Percentiles rank a stretch among this genome's conserved stretches.
Conservation (phyloP, 2,113 vertebrate species). For the Saimiri boliviensis region DNA sequence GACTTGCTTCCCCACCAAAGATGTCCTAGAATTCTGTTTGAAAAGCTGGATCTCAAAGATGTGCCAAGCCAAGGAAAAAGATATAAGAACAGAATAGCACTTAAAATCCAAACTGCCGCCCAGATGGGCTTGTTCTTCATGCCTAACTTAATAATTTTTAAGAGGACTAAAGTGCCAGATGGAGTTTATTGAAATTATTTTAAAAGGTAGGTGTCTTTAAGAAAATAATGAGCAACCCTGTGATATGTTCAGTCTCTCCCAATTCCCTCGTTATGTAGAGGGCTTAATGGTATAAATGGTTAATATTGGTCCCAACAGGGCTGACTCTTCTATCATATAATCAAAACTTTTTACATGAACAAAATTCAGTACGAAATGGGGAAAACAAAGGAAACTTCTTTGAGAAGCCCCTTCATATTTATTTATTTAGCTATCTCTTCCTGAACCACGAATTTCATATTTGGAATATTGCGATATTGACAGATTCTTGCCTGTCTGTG, state of each 20-base stretch:
- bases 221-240: background rate
- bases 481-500: slow-evolving; percentile 52
- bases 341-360: slow-evolving; percentile 8
- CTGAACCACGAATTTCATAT: slow-evolving; percentile 64
- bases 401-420: slow-evolving; percentile 35
- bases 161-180: slow-evolving; percentile 70
- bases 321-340: slow-evolving; percentile 45
- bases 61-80: slow-evolving; percentile 80
- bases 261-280: background rate
- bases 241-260: background rate
- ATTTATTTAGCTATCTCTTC: slow-evolving; percentile 67
- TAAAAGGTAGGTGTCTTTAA: slow-evolving; percentile 44
- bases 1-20: slow-evolving; percentile 24
- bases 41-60: slow-evolving; percentile 53
- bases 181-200: slow-evolving; percentile 62
- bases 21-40: slow-evolving; percentile 54
- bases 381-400: slow-evolving; percentile 37
- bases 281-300: background rate
- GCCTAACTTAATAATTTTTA: slow-evolving; percentile 49
- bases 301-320: background rate
- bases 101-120: slow-evolving; percentile 7
- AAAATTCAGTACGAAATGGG: background rate
- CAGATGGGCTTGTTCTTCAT: background rate
- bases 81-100: background rate
- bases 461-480: slow-evolving; percentile 67